A percentile compares a stretch with the other conserved stretches of the same genome.
phyloP scores from a whole-genome alignment of 2,113 vertebrate species.

The Odocoileus hemionus region DNA sequence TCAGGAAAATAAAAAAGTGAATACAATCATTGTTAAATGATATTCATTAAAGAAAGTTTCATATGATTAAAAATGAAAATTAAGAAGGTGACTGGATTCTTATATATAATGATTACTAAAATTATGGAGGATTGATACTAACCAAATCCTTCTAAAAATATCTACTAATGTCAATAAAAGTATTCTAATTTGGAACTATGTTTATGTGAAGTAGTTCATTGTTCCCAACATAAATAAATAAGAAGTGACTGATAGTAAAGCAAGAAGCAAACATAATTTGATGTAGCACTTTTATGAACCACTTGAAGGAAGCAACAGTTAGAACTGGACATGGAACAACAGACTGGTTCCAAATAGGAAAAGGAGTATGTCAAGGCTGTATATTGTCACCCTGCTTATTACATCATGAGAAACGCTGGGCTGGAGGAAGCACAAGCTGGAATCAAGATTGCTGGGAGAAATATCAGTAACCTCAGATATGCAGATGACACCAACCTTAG shows the following conservation, averaged over 20 bases:
- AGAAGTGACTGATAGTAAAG: neutral
- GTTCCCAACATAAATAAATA: neutral
- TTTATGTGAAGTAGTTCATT: neutral
- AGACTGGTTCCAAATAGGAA: neutral
- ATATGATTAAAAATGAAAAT: neutral
- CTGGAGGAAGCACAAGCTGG: neutral
- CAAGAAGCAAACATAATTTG: neutral
- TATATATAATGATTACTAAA: neutral
- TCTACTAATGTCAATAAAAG: neutral
- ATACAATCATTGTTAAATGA: neutral
- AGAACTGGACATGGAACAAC: neutral
- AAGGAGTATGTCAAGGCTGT: rapidly evolving
- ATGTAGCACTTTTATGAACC: neutral
- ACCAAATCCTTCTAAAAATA: neutral
- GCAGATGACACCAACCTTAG: neutral
- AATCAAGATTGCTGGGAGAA: rapidly evolving
- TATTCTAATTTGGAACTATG: neutral
- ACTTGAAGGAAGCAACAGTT: neutral
- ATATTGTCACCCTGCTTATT: neutral
- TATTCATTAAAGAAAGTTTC: neutral
- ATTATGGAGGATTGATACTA: neutral
- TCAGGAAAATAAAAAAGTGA: neutral
- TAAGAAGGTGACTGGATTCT: neutral
- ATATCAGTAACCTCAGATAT: neutral
- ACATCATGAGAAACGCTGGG: neutral